Conservation (phyloP, 2,888 invertebrate genomes). For the Pogonocherus hispidulus region DNA sequence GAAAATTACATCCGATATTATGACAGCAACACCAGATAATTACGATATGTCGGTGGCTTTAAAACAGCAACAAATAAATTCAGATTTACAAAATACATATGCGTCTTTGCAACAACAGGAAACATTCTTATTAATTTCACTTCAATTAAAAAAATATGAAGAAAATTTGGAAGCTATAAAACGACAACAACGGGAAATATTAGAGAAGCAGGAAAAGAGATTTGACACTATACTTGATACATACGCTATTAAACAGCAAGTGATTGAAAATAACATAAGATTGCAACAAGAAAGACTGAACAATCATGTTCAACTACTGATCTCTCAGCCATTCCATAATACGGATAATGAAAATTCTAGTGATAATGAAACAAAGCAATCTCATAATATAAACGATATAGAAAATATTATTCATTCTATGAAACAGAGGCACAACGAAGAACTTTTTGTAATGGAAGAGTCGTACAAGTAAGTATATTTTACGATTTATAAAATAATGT, state of each 20-base stretch:
- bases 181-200: slow-evolving; percentile 72
- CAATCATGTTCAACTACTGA: slow-evolving; percentile 72
- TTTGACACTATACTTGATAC: slow-evolving; percentile 71
- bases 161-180: slow-evolving; percentile 74
- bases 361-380: slow-evolving; percentile 60
- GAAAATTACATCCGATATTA: not conserved
- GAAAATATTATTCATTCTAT: slow-evolving; percentile 69
- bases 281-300: slow-evolving; percentile 75
- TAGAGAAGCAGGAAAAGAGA: slow-evolving; percentile 65
- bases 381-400: slow-evolving; percentile 56
- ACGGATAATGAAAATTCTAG: slow-evolving; percentile 64
- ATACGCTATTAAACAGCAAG: slow-evolving; percentile 72
- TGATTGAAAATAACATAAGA: slow-evolving; percentile 74
- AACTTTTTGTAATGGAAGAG: slow-evolving; percentile 75
- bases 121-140: slow-evolving; percentile 74
- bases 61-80: slow-evolving; percentile 43
- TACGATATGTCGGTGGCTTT: slow-evolving; percentile 11
- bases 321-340: slow-evolving; percentile 54
- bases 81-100: slow-evolving; percentile 69
- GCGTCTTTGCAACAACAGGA: slow-evolving; percentile 76
- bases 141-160: slow-evolving; percentile 76
- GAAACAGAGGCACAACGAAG: slow-evolving; percentile 73
- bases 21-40: not conserved
- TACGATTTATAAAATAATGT: too few species aligned
- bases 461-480: slow-evolving; percentile 73